These are phyloP conservation scores for Nephrotoma appendiculata DNA, from an alignment of 2,888 invertebrate species.

Conservation along the genomic window DNA sequence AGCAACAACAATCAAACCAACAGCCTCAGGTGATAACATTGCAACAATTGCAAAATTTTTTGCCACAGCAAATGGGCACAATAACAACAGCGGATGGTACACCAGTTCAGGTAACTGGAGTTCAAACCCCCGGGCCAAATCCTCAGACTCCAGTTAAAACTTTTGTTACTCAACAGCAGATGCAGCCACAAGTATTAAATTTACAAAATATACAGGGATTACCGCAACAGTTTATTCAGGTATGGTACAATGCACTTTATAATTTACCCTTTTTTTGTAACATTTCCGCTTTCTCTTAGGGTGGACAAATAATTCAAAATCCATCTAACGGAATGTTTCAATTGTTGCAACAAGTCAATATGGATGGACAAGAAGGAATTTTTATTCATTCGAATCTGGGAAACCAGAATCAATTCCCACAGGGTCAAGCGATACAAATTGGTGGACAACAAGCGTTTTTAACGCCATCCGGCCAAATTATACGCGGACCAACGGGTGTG, in stretches of 20 bases:
- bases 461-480: slow-evolving; percentile 51
- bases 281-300: slow-evolving; percentile 9
- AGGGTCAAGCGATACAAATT: slow-evolving; percentile 36
- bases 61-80: slow-evolving; percentile 17
- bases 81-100: slow-evolving; percentile 10
- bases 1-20: slow-evolving; percentile 9
- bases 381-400: slow-evolving; percentile 68
- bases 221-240: slow-evolving; percentile 20
- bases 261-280: neutral
- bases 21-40: slow-evolving; percentile 17
- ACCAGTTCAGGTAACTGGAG: slow-evolving; percentile 11
- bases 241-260: slow-evolving; percentile 5
- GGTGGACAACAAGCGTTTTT: slow-evolving; percentile 39
- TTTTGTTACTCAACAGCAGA: slow-evolving; percentile 16
- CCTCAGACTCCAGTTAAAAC: slow-evolving; percentile 16
- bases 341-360: slow-evolving; percentile 72
- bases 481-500: slow-evolving; percentile 47
- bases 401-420: slow-evolving; percentile 33
- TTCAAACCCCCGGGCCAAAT: slow-evolving; percentile 10
- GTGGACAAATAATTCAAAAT: slow-evolving; percentile 19
- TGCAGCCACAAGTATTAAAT: slow-evolving; percentile 18
- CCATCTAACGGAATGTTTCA: slow-evolving; percentile 27
- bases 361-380: slow-evolving; percentile 85
- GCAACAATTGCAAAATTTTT: slow-evolving; percentile 17
- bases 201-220: slow-evolving; percentile 17